Evolutionary conservation across 2,888 invertebrate genomes (phyloP).

Genomic region (Zelleria hepariella): DNA sequence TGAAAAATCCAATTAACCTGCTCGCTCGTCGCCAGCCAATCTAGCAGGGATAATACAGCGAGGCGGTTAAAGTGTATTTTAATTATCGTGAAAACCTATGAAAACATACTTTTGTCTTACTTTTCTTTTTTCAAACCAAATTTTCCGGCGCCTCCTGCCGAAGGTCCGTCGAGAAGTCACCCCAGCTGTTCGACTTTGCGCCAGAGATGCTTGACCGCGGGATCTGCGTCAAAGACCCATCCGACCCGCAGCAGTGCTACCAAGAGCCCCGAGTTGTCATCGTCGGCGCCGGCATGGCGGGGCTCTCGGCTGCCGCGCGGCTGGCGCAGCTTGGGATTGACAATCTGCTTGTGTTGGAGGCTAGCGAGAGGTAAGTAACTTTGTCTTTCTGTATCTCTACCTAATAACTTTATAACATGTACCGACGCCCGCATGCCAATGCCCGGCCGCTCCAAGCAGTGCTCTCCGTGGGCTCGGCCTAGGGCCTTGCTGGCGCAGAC

Average conservation of each 20-base stretch:
- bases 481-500: too few species aligned
- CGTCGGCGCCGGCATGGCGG: slow-evolving; percentile 85
- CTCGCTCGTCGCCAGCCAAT: too few species aligned
- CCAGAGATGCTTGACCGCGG: slow-evolving; percentile 46
- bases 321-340: slow-evolving; percentile 78
- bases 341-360: slow-evolving; percentile 81
- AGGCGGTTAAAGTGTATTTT: too few species aligned
- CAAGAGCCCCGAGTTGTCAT: slow-evolving; percentile 78
- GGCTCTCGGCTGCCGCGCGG: slow-evolving; percentile 82
- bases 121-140: too few species aligned
- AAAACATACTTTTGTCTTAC: too few species aligned
- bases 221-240: slow-evolving; percentile 41
- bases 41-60: too few species aligned
- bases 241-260: slow-evolving; percentile 37
- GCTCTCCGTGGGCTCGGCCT: too few species aligned
- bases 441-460: too few species aligned
- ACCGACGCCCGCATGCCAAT: too few species aligned
- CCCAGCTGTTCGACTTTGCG: slow-evolving; percentile 27
- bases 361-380: slow-evolving; percentile 75
- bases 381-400: background rate
- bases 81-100: too few species aligned
- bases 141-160: background rate
- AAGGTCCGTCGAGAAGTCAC: background rate
- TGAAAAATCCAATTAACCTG: too few species aligned
- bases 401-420: too few species aligned